Evolutionary conservation across 1,140 invertebrate species (phyloP).

Genomic region (Drosophila hydei): DNA sequence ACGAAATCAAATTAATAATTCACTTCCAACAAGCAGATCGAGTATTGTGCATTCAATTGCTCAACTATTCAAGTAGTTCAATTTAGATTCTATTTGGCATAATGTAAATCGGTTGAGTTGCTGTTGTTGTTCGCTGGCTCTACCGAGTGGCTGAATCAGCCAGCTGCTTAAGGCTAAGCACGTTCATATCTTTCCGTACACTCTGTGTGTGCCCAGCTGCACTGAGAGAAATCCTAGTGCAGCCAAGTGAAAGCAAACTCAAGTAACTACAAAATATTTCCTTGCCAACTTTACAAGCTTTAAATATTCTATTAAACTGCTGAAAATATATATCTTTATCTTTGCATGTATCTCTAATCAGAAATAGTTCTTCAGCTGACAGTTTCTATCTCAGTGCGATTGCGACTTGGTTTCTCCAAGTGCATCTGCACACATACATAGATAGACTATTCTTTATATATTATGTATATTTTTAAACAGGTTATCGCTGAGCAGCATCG

Average conservation of each 20-base stretch:
- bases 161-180: constrained; percentile 7
- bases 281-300: too few species aligned
- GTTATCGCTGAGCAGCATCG: constrained; percentile 18
- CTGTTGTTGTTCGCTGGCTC: background rate
- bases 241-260: too few species aligned
- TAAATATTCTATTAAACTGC: too few species aligned
- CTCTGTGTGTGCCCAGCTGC: background rate
- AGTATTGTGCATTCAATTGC: background rate
- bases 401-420: background rate
- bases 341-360: too few species aligned
- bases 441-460: constrained; percentile 15
- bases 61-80: constrained; percentile 10
- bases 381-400: too few species aligned
- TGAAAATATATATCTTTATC: too few species aligned
- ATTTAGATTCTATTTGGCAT: constrained; percentile 19
- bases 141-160: constrained; percentile 11
- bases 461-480: constrained; percentile 13
- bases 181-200: background rate
- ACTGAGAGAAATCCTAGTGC: too few species aligned
- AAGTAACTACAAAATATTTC: too few species aligned
- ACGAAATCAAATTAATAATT: background rate
- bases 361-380: too few species aligned
- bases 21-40: background rate
- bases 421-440: background rate
- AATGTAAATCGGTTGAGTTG: constrained; percentile 8